These are phyloP conservation scores for Sphinx pinastri DNA, from an alignment of 2,888 invertebrate genomes.

Conservation along the genomic window DNA sequence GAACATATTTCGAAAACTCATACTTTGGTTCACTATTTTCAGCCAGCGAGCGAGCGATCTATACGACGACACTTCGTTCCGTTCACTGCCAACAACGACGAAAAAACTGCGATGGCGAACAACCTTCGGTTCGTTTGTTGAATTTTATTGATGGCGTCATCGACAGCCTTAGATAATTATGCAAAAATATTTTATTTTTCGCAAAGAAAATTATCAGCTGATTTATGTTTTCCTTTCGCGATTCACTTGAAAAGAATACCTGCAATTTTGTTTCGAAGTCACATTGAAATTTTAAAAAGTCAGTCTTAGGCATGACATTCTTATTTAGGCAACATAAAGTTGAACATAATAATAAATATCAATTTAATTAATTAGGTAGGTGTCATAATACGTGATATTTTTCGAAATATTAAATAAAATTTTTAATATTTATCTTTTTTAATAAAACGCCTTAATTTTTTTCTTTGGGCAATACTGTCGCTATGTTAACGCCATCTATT, in stretches of 20 bases:
- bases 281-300: conserved; percentile 20
- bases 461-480: background rate
- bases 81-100: conserved; percentile 74
- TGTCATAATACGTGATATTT: background rate
- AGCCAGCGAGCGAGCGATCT: conserved; percentile 81
- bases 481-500: background rate
- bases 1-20: conserved; percentile 83
- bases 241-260: conserved; percentile 23
- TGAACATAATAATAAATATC: background rate
- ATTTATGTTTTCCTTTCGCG: conserved; percentile 24
- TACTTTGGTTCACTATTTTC: conserved; percentile 83
- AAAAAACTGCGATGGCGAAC: conserved; percentile 61
- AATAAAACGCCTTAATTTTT: too few relatives aligned
- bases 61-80: conserved; percentile 82
- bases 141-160: conserved; percentile 50
- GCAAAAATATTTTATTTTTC: conserved; percentile 27
- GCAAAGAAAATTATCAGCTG: conserved; percentile 27
- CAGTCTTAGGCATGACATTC: conserved; percentile 23
- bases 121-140: conserved; percentile 48
- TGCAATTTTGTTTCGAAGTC: conserved; percentile 26
- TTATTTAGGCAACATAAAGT: background rate
- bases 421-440: background rate
- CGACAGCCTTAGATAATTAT: conserved; percentile 29
- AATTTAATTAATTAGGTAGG: background rate
- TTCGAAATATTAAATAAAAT: background rate